A percentile compares a stretch with the other conserved stretches of the same genome.
These are phyloP conservation scores for Phorcus lineatus DNA, from an alignment of 2,888 invertebrate species.

Conservation along the genomic window DNA sequence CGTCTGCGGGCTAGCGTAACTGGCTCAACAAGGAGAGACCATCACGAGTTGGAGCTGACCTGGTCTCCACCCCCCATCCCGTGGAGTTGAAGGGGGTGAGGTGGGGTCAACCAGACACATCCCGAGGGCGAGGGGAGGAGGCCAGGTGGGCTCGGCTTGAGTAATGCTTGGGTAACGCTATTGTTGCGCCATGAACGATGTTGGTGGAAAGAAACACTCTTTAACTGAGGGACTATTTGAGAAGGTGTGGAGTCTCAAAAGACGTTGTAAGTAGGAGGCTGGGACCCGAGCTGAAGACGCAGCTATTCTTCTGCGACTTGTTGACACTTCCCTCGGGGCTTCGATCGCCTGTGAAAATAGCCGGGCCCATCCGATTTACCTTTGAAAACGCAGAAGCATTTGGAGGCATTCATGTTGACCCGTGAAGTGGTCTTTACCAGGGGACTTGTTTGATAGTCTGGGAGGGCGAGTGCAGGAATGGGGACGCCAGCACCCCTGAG, in stretches of 20 bases:
- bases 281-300: background rate
- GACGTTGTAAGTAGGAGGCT: background rate
- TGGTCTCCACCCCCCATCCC: background rate
- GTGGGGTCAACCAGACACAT: slow-evolving; percentile 1
- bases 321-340: background rate
- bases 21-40: background rate
- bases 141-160: background rate
- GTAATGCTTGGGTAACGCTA: slow-evolving; percentile 5
- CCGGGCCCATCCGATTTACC: slow-evolving; percentile 6
- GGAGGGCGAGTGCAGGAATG: background rate
- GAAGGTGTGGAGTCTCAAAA: background rate
- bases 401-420: background rate
- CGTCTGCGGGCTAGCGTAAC: background rate
- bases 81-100: background rate
- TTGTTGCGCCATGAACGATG: background rate
- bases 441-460: background rate
- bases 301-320: background rate
- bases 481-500: background rate
- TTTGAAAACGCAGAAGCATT: background rate
- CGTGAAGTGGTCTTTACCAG: background rate
- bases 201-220: background rate
- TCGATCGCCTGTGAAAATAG: slow-evolving; percentile 15
- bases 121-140: background rate
- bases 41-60: background rate
- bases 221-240: background rate